Evolutionary conservation across 2,113 vertebrate species (phyloP).

Genomic region (Coracopsis vasa): DNA sequence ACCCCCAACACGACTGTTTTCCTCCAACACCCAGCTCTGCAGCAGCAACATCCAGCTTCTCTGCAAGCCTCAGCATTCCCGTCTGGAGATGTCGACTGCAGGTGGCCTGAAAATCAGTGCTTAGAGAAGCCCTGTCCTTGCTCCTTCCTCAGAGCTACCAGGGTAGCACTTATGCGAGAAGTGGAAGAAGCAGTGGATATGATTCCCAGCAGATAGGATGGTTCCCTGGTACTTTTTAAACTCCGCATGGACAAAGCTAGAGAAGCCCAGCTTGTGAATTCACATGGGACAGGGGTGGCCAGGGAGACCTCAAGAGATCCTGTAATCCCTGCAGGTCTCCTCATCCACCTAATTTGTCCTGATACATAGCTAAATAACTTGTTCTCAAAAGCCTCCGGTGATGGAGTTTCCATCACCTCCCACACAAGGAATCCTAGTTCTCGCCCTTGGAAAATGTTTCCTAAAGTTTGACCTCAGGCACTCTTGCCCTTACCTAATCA

Average conservation of each 20-base stretch:
- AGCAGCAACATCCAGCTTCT: neutral
- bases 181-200: neutral
- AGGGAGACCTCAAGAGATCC: neutral
- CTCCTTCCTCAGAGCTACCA: neutral
- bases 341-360: neutral
- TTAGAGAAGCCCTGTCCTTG: neutral
- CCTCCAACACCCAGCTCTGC: neutral
- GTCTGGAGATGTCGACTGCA: neutral
- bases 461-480: conserved; percentile 11
- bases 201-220: neutral
- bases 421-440: conserved; percentile 34
- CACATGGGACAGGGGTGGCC: fast-evolving
- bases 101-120: neutral
- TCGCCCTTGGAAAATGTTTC: conserved; percentile 18
- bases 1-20: neutral
- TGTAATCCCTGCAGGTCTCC: neutral
- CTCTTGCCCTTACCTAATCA: neutral
- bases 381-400: neutral
- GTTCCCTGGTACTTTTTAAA: neutral
- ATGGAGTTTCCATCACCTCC: conserved; percentile 18
- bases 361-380: neutral
- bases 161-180: neutral
- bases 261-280: neutral
- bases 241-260: neutral
- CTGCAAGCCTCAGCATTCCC: neutral